phyloP scores from a whole-genome alignment of 2,797 vertebrate species.

The Anomalospiza imberbis region DNA sequence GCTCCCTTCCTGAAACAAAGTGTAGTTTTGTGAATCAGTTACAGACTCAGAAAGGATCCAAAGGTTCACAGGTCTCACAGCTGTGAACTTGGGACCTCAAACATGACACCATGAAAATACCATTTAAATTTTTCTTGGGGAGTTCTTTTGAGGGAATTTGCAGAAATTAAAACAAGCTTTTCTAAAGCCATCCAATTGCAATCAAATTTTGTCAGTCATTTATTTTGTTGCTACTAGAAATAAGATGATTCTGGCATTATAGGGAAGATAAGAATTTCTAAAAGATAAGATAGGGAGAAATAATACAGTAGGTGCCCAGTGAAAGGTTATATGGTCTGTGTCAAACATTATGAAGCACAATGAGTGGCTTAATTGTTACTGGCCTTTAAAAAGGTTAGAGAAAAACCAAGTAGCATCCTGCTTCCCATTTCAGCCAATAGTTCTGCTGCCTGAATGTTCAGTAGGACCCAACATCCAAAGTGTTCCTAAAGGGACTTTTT shows the following conservation, averaged over 20 bases:
- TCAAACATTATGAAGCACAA: neutral
- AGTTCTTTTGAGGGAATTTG: neutral
- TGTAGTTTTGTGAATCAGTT: neutral
- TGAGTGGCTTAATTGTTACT: neutral
- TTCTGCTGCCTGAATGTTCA: neutral
- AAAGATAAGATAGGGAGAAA: neutral
- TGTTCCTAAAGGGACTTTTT: neutral
- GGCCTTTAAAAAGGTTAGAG: slow-evolving; percentile 55
- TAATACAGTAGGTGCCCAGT: neutral
- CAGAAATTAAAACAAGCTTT: neutral
- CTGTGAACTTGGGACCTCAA: neutral
- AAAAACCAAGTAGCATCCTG: slow-evolving; percentile 14
- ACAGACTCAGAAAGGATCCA: neutral
- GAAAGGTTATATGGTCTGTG: neutral
- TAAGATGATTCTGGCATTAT: neutral
- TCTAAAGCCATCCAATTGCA: neutral
- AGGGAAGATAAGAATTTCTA: neutral
- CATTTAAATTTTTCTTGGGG: neutral
- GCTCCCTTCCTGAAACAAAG: neutral
- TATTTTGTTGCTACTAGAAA: neutral
- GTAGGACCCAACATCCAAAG: neutral
- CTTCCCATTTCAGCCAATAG: neutral
- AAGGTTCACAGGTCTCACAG: neutral
- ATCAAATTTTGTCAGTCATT: neutral
- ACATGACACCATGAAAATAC: neutral